Conservation (phyloP, 2,113 vertebrate species). For the Gila orcuttii region DNA sequence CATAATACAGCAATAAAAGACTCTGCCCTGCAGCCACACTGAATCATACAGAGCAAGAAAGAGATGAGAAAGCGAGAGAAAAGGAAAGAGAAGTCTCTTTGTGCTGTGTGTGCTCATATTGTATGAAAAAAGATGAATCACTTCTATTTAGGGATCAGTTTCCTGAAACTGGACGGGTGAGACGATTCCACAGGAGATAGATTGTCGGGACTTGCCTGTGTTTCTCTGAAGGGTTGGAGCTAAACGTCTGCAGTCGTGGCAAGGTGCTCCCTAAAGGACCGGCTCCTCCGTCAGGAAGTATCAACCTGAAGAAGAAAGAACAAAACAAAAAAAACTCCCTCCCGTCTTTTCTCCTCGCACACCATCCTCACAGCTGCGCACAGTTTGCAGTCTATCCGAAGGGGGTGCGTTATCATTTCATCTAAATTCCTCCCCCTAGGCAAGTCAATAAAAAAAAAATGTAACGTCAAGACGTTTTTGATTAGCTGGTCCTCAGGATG, state of each 20-base stretch:
- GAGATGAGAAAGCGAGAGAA: conserved; percentile 47
- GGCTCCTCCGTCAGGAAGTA: conserved; percentile 23
- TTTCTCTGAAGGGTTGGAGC: conserved; percentile 72
- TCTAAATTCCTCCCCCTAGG: conserved; percentile 48
- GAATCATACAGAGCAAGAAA: conserved; percentile 73
- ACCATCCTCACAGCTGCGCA: conserved; percentile 20
- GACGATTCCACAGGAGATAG: conserved; percentile 76
- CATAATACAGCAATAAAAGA: conserved; percentile 80
- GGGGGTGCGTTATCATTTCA: conserved; percentile 45
- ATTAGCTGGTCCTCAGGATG: conserved; percentile 50
- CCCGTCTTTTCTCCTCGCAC: neutral
- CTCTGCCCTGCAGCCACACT: conserved; percentile 76
- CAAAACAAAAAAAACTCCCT: neutral
- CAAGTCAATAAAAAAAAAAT: conserved; percentile 43
- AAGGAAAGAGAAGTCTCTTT: conserved; percentile 68
- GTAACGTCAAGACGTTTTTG: conserved; percentile 45
- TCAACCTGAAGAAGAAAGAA: conserved; percentile 22
- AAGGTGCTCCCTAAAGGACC: conserved; percentile 41
- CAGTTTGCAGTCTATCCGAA: conserved; percentile 37
- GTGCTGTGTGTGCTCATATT: conserved; percentile 75
- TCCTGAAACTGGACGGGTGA: conserved; percentile 78
- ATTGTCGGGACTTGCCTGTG: conserved; percentile 83
- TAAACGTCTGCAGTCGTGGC: conserved; percentile 73
- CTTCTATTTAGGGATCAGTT: conserved; percentile 83
- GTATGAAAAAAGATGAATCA: conserved; percentile 83